A percentile compares a stretch with the other conserved stretches of the same genome.
These are phyloP conservation scores for Strix uralensis DNA, from an alignment of 2,113 vertebrate genomes.

Conservation along the genomic window DNA sequence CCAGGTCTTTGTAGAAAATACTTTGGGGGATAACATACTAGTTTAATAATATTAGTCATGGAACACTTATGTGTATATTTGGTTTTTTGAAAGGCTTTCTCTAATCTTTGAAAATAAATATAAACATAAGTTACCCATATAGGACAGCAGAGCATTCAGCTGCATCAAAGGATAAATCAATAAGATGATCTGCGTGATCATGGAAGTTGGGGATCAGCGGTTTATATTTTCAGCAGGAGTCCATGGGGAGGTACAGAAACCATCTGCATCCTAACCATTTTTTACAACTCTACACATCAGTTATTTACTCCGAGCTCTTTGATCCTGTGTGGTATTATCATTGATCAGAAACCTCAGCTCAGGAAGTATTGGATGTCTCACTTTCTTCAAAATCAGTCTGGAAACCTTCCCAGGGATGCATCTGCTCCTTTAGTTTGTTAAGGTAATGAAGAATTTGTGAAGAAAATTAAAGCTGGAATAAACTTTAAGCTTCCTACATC, in stretches of 20 bases:
- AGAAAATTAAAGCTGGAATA: slow-evolving; percentile 24
- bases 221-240: background rate
- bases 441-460: background rate
- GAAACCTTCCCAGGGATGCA: slow-evolving; percentile 13
- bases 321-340: background rate
- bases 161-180: background rate
- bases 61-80: background rate
- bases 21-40: background rate
- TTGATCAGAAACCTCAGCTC: slow-evolving; percentile 12
- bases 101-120: background rate
- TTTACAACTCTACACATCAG: background rate
- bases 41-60: background rate
- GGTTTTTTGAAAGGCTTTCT: background rate
- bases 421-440: slow-evolving; percentile 38
- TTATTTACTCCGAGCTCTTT: background rate
- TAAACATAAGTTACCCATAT: background rate
- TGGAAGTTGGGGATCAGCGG: background rate
- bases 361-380: background rate
- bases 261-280: background rate
- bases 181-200: background rate
- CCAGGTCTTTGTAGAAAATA: background rate
- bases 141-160: background rate
- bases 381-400: slow-evolving; percentile 27
- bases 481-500: background rate
- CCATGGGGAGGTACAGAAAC: background rate